Conservation (phyloP, 2,113 vertebrate genomes). For the Natator depressus region DNA sequence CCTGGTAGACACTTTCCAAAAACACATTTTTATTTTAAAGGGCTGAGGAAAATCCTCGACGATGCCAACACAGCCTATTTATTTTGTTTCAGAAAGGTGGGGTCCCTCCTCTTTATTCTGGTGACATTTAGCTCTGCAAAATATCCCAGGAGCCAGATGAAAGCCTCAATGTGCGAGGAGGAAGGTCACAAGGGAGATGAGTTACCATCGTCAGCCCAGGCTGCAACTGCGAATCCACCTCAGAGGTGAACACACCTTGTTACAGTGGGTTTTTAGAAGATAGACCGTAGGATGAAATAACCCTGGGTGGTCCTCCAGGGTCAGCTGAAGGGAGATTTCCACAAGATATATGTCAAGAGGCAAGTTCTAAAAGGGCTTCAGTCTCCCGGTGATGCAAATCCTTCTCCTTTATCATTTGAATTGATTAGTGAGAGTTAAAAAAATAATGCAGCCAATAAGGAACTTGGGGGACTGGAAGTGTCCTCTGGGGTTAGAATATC, state of each 20-base stretch:
- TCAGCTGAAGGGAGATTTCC: constrained; percentile 31
- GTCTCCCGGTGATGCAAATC: rapidly evolving
- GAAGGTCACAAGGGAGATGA: constrained; percentile 41
- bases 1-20: constrained; percentile 55
- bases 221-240: background rate
- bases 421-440: background rate
- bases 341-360: background rate
- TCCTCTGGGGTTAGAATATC: background rate
- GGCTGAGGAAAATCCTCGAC: constrained; percentile 47
- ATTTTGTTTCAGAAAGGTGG: constrained; percentile 44
- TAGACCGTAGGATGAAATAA: background rate
- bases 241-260: constrained; percentile 46
- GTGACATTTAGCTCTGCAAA: constrained; percentile 38
- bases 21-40: constrained; percentile 65
- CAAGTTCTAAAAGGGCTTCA: constrained; percentile 4
- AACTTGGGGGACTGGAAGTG: no score
- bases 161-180: constrained; percentile 36
- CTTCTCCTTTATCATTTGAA: background rate
- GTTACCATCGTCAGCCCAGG: constrained; percentile 12
- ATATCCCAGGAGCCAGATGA: constrained; percentile 34
- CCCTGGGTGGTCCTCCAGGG: constrained; percentile 54
- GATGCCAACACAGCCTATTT: constrained; percentile 31
- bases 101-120: constrained; percentile 29
- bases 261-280: constrained; percentile 7
- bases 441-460: background rate